Percentiles rank a stretch among this genome's conserved stretches.
These are phyloP conservation scores for Antheraea pernyi DNA, from an alignment of 1,140 invertebrate genomes.

Conservation along the genomic window DNA sequence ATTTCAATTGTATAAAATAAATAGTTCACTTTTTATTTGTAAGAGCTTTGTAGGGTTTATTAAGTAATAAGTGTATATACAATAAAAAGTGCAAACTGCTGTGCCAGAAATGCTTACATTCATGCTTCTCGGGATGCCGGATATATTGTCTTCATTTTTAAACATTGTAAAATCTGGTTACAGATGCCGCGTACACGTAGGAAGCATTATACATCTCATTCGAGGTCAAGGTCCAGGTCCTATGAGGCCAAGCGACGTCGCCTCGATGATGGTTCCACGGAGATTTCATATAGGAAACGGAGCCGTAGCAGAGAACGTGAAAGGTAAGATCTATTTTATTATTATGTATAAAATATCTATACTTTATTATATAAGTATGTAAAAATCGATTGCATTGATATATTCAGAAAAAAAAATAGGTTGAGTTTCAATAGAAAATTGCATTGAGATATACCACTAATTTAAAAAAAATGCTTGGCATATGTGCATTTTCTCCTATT, in stretches of 20 bases:
- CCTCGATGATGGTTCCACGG: constrained; percentile 77
- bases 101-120: constrained; percentile 28
- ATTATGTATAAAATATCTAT: no score
- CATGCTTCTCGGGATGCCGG: constrained; percentile 15
- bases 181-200: constrained; percentile 90
- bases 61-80: neutral
- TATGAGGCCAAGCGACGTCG: constrained; percentile 79
- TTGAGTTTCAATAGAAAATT: no score
- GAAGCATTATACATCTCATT: constrained; percentile 87
- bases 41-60: neutral
- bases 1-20: neutral
- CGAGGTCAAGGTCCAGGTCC: constrained; percentile 71
- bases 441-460: no score
- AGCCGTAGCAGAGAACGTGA: constrained; percentile 70
- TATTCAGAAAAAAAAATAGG: no score
- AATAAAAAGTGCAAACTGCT: constrained; percentile 1
- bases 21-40: neutral
- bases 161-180: constrained; percentile 35
- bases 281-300: constrained; percentile 70
- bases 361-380: no score
- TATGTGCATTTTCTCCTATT: no score
- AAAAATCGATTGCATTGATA: no score
- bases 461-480: no score
- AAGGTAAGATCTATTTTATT: constrained; percentile 50
- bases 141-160: constrained; percentile 1